phyloP scores from a whole-genome alignment of 35 echinoderm and acorn worm species.

The Anneissia japonica region DNA sequence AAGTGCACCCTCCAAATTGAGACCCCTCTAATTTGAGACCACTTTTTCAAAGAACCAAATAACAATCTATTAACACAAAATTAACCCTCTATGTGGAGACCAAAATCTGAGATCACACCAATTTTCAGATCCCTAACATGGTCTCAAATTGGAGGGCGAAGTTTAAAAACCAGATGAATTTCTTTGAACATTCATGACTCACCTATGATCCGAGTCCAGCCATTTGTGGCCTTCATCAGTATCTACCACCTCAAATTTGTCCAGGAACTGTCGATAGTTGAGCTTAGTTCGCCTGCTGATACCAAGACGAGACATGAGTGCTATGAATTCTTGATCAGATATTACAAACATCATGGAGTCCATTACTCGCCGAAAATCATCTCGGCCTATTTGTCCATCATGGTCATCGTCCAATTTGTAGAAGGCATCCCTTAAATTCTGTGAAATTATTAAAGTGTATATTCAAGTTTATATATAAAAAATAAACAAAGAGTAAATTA shows the following conservation, averaged over 20 bases:
- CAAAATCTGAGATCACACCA: no score
- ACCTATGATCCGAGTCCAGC: conserved; percentile 96
- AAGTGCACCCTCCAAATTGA: no score
- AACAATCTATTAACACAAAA: no score
- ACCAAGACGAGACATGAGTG: conserved; percentile 65
- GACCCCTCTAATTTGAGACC: no score
- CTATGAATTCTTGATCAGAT: conserved; percentile 69
- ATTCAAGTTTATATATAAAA: no score
- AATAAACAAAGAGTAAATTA: no score
- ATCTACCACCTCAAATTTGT: conserved; percentile 69
- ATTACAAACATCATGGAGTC: conserved; percentile 82
- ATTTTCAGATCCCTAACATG: no score
- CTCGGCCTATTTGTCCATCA: conserved; percentile 64
- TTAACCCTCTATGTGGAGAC: no score
- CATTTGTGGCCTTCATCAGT: conserved; percentile 78
- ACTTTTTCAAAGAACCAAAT: no score
- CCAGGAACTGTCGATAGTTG: conserved; percentile 76
- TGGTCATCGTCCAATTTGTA: conserved; percentile 97
- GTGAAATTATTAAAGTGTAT: no score
- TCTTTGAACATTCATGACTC: not conserved
- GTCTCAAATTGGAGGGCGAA: no score
- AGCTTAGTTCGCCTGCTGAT: conserved; percentile 74
- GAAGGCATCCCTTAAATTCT: conserved; percentile 73
- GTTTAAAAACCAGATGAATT: no score
- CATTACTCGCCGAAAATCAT: conserved; percentile 77